Base-by-base conservation (phyloP, 92 coral and sea anemone species). In the Palythoa grandiflora region DNA sequence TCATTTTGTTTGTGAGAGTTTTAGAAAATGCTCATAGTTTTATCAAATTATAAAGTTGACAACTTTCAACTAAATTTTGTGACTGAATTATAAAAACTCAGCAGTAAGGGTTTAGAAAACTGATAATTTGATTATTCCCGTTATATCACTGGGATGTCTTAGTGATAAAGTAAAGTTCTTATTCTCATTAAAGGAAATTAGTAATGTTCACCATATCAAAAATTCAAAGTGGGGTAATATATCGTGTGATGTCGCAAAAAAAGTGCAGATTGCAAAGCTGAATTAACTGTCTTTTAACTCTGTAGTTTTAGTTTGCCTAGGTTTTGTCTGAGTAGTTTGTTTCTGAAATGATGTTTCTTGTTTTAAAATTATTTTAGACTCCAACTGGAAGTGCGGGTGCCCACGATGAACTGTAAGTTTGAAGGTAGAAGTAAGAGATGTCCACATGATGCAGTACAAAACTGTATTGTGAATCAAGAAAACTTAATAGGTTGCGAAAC, bases 401-500 rank as follows among this genome's bases (percentile, higher is more conserved):
- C 68, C 91, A 91, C 80, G 98, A 95, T 63, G 98, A 95, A 91
- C 88, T 95, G 98, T 95, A 93, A 95, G 98, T 95, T 37, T 13
- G 12, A 85, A 85, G 65, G 37, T 55, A 68, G 54, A 51, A 19
- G 36, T 16, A 20, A 44, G 2, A 11, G 28, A 38, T 13, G 19
- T 59, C 3, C 19, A 13, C 5, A 17, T 10, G 1, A 17, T 59
- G 65, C 65, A 5, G 5, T 11, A 17, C 16, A 59, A 10, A 13
- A 19, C 14, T 59, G 65, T 59, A 14, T 5, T 59, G 65, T 17
- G 19, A 2, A 17, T 17, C 17, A 13, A 1, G 65, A 4, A 14
- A 3, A 4, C 10, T 10, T 10, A n/a, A n/a, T 14, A n/a, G 71
- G 28, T 65, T 65, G 16, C 4, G 13, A 14, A 4, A 17, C 12